These are phyloP conservation scores for Trilocha varians DNA, from an alignment of 2,888 invertebrate genomes.

Conservation along the genomic window DNA sequence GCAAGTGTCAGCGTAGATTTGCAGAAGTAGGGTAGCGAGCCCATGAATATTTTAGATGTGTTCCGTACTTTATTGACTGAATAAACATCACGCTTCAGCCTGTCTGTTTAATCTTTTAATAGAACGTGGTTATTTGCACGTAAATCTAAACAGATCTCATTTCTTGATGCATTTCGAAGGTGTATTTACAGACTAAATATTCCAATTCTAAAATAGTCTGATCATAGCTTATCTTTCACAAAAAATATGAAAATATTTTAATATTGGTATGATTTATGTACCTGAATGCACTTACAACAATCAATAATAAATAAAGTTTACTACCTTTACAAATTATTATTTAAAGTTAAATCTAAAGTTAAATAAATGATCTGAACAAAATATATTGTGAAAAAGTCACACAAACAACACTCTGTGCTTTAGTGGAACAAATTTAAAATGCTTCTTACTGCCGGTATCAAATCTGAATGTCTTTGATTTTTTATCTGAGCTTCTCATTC, in stretches of 20 bases:
- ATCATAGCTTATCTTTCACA: too few species aligned
- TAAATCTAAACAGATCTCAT: not conserved
- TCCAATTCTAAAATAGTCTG: too few species aligned
- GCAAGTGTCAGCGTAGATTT: not conserved
- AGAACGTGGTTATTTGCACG: not conserved
- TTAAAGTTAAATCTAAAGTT: too few species aligned
- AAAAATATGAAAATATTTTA: too few species aligned
- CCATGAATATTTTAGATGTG: not conserved
- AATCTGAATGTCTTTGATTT: slow-evolving; percentile 73
- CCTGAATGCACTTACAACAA: too few species aligned
- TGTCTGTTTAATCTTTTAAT: not conserved
- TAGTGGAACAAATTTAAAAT: slow-evolving; percentile 11
- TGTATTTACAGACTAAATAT: not conserved
- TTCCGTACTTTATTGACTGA: not conserved
- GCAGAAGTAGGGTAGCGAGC: not conserved
- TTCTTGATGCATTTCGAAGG: not conserved
- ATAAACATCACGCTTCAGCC: not conserved
- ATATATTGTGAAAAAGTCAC: slow-evolving; percentile 2
- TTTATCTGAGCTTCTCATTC: slow-evolving; percentile 74
- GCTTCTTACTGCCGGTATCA: slow-evolving; percentile 75
- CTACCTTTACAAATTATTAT: too few species aligned
- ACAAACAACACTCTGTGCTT: slow-evolving; percentile 20
- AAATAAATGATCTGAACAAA: too few species aligned
- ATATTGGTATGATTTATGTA: too few species aligned
- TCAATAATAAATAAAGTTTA: too few species aligned